Base-by-base conservation (phyloP, 1,140 invertebrate species). In the Cardiocondyla obscurior region DNA sequence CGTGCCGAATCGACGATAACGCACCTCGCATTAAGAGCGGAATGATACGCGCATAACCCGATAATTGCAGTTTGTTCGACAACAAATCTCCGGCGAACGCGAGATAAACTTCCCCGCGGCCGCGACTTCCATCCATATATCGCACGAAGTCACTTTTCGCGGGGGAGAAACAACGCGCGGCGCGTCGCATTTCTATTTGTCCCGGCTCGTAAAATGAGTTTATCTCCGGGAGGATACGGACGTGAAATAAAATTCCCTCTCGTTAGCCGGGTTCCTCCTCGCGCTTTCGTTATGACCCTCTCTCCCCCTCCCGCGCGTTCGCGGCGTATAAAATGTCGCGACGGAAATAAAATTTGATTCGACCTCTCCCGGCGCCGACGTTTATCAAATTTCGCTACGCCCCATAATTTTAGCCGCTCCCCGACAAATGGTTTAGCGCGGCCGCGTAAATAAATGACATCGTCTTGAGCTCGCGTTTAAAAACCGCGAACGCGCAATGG, bases 201-300 rank as follows among this genome's bases (percentile, higher is more conserved):
- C 12, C 25, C 62, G 60, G 60, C 33, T 53, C 44, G 33, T 79
- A 79, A 79, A 79, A 79, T 53, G 62, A 79, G 62, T 79, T 79
- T 69, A 69, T 79, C 62, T 79, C 64, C 33, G 57, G 6, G 46
- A 30, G 62, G 36, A 42, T 55, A 79, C 62, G 62, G 67, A 53
- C 46, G 62, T 16, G 46, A 79, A 69, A 69, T 79, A 79, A 79
- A 79, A 79, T 69, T 79, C 49, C 28, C 69, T 69, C 62, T 79
- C 46, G 74, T 67, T 79, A 69, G 62, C 30, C 22, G 33, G 33
- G 36, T 46, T 53, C 36, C 33, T 55, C 33, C 62, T 49, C 57
- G 58, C 42, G 58, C 8, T 69, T 53, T 69, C 62, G 46, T 79
- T 79, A 79, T 79, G 44, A 79, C 46, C 69, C 67, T n/a, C n/a